Percentiles rank a stretch among this genome's conserved stretches.
These are phyloP conservation scores for human DNA, from an alignment of 2,113 vertebrate species.

Conservation along the genomic window GRCh38 chr4:66284001-66284500, in stretches of 20 bases:
- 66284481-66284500: not conserved
- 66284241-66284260: not conserved
- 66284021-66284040: not conserved
- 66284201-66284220: not conserved
- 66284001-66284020: not conserved
- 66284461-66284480: not conserved
- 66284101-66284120: not conserved
- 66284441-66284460: not conserved
- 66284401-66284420: not conserved
- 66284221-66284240: not conserved
- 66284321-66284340: not conserved
- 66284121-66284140: rapidly evolving
- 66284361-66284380: not conserved
- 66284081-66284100: not conserved
- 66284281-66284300: not conserved
- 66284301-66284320: not conserved
- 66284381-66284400: not conserved
- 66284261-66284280: not conserved
- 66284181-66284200: not conserved
- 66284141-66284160: not conserved
- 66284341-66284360: not conserved
- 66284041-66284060: not conserved
- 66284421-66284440: not conserved
- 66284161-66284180: too few relatives aligned
- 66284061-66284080: not conserved